Percentiles rank a stretch among this genome's conserved stretches.
Evolutionary conservation across 2,113 vertebrate species (phyloP).

Genomic region (Dipodomys merriami): DNA sequence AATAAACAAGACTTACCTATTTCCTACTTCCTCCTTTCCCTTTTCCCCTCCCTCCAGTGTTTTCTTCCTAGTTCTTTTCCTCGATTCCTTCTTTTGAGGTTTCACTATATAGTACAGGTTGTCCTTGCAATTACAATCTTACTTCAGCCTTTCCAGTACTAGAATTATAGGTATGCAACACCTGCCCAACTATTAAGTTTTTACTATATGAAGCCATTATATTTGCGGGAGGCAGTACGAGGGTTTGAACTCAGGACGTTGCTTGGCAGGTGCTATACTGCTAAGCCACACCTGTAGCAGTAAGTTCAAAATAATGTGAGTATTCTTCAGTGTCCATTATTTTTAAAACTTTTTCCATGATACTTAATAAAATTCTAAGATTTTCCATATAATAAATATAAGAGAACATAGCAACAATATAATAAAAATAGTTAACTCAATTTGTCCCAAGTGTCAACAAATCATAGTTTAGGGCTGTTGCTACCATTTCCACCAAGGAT

Average conservation of each 20-base stretch:
- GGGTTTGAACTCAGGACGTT: too few species aligned
- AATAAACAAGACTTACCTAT: too few species aligned
- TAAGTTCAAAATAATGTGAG: constrained; percentile 10
- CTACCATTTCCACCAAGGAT: not conserved
- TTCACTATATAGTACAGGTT: not conserved
- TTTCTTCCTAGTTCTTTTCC: too few species aligned
- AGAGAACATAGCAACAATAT: not conserved
- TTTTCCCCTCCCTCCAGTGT: too few species aligned
- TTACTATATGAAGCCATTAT: constrained; percentile 19
- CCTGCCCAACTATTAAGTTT: not conserved
- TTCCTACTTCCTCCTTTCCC: too few species aligned
- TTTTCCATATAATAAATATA: not conserved
- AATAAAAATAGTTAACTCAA: constrained; percentile 19
- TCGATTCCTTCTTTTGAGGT: too few species aligned
- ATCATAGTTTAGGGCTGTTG: not conserved
- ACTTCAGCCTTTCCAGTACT: not conserved
- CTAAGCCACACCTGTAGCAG: too few species aligned
- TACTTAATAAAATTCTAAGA: constrained; percentile 36
- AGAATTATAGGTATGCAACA: not conserved
- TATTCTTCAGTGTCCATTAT: constrained; percentile 50
- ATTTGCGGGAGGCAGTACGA: not conserved
- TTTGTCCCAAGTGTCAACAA: not conserved
- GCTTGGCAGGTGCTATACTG: too few species aligned
- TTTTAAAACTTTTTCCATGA: constrained; percentile 20
- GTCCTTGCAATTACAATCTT: not conserved